Base-by-base conservation (phyloP, 2,797 vertebrate genomes). In the Staurois parvus region DNA sequence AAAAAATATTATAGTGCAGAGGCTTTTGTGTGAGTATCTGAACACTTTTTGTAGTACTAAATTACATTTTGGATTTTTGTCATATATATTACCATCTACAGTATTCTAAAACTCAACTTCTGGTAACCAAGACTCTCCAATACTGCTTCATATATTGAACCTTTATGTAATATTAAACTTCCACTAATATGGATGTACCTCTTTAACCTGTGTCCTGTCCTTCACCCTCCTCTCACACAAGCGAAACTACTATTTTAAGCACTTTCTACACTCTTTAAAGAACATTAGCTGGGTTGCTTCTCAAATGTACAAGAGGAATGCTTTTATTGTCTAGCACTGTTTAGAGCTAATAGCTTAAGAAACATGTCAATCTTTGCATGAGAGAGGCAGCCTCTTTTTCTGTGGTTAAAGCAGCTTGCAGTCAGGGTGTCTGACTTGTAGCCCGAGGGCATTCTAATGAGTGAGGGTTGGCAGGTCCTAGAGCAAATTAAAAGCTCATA, bases 361-460 rank as follows among this genome's bases (percentile, higher is more conserved):
- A 72, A 72, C 79, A 21, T 72, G 79, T 81, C 79, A 72, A n/a
- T 67, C 48, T 26, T 48, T 29, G 30, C 68, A 40, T 32, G n/a
- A 81, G 7, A 72, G 68, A 59, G 48, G 79, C 67, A 56, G n/a
- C 67, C 32, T 56, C 7, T 26, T 48, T 72, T 30, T 81, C n/a
- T 81, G 79, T 72, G 79, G 79, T 81, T 81, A 59, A 34, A 10
- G 45, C 48, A 72, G n/a, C 68, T 28, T 81, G 79, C 79, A 72
- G 79, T 70, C 79, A 81, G 48, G 79, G 68, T 72, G 68, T 81
- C 79, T 81, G 79, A 59, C 79, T 72, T 81, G 29, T 40, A 62
- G 45, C 79, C 68, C 34, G 19, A 56, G 68, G 79, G 68, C 48
- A 72, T 72, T 59, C 56, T 72, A 62, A 72, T 72, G 30, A 81